Evolutionary conservation across 1,140 invertebrate species (phyloP).

Genomic region (Ceratitis capitata): DNA sequence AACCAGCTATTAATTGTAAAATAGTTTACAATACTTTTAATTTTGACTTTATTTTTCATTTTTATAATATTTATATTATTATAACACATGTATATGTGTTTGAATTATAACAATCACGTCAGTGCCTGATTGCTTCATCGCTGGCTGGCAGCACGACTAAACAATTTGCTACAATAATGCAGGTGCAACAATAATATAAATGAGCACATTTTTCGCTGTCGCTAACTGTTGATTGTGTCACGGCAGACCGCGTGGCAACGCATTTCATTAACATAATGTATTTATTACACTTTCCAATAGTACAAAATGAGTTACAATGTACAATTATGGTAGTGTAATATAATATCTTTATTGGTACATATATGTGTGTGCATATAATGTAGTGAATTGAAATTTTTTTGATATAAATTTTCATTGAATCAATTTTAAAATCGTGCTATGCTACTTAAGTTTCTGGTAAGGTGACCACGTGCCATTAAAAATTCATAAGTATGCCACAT

Average conservation of each 20-base stretch:
- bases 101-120: background rate
- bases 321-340: background rate
- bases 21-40: background rate
- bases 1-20: background rate
- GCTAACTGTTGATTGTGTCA: background rate
- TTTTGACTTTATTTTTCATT: background rate
- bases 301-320: background rate
- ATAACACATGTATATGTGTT: background rate
- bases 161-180: constrained; percentile 14
- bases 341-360: background rate
- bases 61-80: background rate
- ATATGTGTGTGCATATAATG: background rate
- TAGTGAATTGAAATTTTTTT: background rate
- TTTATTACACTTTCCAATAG: background rate
- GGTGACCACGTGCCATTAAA: too few species aligned
- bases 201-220: constrained; percentile 12
- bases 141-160: background rate
- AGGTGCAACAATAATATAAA: constrained; percentile 27
- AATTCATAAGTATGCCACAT: too few species aligned
- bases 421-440: too few species aligned
- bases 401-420: background rate
- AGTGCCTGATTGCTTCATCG: background rate
- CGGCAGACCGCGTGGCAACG: background rate
- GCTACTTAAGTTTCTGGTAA: too few species aligned
- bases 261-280: background rate